Conservation (phyloP, 2,113 vertebrate genomes). For the Ondatra zibethicus region DNA sequence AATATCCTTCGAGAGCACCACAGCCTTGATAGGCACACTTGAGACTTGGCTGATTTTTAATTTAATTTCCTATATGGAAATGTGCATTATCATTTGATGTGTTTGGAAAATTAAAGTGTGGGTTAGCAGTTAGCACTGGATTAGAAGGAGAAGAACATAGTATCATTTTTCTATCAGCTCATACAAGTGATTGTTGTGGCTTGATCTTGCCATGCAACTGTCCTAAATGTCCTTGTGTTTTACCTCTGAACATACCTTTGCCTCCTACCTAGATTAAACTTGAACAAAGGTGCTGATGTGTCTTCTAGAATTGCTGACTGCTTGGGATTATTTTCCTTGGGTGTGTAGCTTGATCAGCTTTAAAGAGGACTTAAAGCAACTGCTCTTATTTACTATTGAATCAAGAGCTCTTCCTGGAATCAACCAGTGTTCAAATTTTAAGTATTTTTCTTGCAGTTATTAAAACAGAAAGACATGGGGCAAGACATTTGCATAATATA, state of each 20-base stretch:
- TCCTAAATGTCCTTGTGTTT: slow-evolving; percentile 43
- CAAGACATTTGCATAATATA: not conserved
- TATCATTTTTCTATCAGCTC: not conserved
- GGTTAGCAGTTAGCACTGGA: not conserved
- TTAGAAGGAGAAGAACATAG: not conserved
- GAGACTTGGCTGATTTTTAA: slow-evolving; percentile 66
- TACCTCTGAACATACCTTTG: not conserved
- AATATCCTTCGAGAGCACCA: slow-evolving; percentile 43
- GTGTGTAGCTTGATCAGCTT: not conserved
- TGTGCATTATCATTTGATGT: slow-evolving; percentile 62
- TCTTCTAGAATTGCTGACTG: slow-evolving; percentile 30
- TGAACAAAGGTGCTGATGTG: not conserved
- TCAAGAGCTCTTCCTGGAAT: slow-evolving; percentile 38
- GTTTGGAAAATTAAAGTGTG: slow-evolving; percentile 42
- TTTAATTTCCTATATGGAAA: slow-evolving; percentile 68
- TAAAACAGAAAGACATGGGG: slow-evolving; percentile 46
- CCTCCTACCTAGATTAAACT: not conserved
- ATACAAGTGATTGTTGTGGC: not conserved
- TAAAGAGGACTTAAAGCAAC: slow-evolving; percentile 5
- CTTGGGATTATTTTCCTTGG: slow-evolving; percentile 30
- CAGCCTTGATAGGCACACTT: slow-evolving; percentile 61
- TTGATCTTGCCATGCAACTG: not conserved
- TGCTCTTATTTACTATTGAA: slow-evolving; percentile 12
- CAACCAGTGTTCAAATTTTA: slow-evolving; percentile 20
- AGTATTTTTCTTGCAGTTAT: slow-evolving; percentile 42